phyloP scores from a whole-genome alignment of 2,797 vertebrate genomes.

The Heliangelus exortis region DNA sequence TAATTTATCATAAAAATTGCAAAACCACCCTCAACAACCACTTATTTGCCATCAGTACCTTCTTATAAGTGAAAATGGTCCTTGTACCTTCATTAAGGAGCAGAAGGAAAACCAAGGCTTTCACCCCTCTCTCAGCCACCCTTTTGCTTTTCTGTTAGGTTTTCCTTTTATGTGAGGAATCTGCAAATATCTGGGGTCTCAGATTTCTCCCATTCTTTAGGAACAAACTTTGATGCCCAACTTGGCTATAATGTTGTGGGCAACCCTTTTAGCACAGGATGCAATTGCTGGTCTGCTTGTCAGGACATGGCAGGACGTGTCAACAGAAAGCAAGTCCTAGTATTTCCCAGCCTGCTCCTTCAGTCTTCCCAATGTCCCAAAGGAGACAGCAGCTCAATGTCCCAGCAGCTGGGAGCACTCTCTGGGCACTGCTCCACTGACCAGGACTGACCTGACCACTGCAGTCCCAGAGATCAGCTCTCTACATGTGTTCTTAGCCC shows the following conservation, averaged over 20 bases:
- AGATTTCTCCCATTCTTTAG: not conserved
- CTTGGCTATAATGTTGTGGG: not conserved
- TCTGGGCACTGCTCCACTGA: fast-evolving
- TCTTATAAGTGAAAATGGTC: not conserved
- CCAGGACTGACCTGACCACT: not conserved
- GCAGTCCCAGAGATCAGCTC: not conserved
- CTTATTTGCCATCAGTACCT: not conserved
- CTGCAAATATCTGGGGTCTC: not conserved
- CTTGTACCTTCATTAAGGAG: not conserved
- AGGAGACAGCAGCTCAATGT: too few relatives aligned
- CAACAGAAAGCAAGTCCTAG: not conserved
- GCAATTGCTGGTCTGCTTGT: not conserved
- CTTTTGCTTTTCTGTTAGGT: not conserved
- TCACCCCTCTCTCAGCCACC: not conserved
- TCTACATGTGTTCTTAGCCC: fast-evolving
- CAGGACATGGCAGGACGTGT: not conserved
- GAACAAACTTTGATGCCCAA: not conserved
- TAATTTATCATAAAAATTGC: not conserved
- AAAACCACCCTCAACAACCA: not conserved
- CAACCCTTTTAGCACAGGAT: not conserved
- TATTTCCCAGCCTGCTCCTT: not conserved
- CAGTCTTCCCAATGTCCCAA: not conserved
- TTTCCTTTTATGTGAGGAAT: not conserved
- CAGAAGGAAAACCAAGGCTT: not conserved
- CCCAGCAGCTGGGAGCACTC: fast-evolving